These are phyloP conservation scores for Halcyon badia DNA, from an alignment of 2,797 vertebrate species.

Conservation along the genomic window DNA sequence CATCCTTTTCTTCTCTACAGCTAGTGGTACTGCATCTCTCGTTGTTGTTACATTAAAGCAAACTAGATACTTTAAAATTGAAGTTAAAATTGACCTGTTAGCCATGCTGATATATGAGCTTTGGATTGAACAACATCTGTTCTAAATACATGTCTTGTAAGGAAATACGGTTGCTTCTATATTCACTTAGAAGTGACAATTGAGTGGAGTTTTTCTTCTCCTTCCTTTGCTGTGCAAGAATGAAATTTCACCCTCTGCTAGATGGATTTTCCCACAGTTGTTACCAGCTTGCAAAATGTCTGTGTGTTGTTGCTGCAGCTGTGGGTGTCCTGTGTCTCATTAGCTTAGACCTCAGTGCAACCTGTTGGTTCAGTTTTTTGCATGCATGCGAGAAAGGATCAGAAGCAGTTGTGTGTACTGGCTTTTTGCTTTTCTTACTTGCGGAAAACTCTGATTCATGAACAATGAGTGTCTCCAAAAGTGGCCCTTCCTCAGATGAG, in stretches of 20 bases:
- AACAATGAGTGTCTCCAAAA: background rate
- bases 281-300: background rate
- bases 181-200: background rate
- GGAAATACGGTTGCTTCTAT: background rate
- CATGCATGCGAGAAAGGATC: background rate
- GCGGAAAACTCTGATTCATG: background rate
- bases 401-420: background rate
- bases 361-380: background rate
- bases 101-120: background rate
- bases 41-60: background rate
- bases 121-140: background rate
- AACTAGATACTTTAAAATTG: background rate
- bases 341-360: background rate
- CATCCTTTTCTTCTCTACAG: background rate
- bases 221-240: background rate
- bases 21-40: background rate
- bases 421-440: background rate
- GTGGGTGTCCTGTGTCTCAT: background rate
- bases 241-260: background rate
- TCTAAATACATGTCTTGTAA: background rate
- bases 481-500: background rate
- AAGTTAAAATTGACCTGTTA: background rate
- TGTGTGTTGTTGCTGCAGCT: background rate
- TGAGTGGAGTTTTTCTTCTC: background rate
- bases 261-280: slow-evolving; percentile 24